Percentiles rank a stretch among this genome's conserved stretches.
phyloP scores from a whole-genome alignment of 2,113 vertebrate species.

The Paradoxurus hermaphroditus region DNA sequence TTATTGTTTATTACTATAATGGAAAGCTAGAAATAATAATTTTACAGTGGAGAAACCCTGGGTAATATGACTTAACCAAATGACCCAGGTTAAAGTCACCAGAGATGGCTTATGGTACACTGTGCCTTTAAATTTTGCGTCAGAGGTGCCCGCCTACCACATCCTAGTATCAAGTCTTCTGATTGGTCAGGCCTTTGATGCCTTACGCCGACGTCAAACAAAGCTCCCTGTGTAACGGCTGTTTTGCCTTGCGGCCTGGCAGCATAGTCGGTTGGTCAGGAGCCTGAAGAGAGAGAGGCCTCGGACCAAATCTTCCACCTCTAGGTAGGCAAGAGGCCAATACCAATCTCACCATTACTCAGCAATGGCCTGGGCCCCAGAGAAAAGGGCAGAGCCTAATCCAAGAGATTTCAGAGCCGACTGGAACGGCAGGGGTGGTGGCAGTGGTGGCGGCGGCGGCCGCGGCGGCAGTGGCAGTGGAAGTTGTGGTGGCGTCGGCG shows the following conservation, averaged over 20 bases:
- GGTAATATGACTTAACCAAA: not conserved
- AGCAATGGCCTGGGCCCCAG: not conserved
- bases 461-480: too few species aligned
- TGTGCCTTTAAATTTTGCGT: not conserved
- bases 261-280: too few species aligned
- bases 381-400: not conserved
- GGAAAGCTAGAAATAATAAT: not conserved
- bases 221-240: rapidly evolving
- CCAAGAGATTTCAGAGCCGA: not conserved
- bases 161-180: not conserved
- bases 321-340: not conserved
- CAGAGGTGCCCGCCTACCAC: not conserved
- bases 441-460: not conserved
- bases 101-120: not conserved
- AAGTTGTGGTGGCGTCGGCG: rapidly evolving
- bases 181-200: not conserved
- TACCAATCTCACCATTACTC: too few species aligned
- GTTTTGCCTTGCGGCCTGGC: rapidly evolving
- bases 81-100: not conserved
- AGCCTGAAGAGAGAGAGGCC: rapidly evolving
- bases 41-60: not conserved
- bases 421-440: not conserved
- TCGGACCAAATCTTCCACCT: rapidly evolving
- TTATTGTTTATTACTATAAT: not conserved
- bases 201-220: not conserved